phyloP scores from a whole-genome alignment of 2,113 vertebrate species.

The Dasyurus viverrinus region DNA sequence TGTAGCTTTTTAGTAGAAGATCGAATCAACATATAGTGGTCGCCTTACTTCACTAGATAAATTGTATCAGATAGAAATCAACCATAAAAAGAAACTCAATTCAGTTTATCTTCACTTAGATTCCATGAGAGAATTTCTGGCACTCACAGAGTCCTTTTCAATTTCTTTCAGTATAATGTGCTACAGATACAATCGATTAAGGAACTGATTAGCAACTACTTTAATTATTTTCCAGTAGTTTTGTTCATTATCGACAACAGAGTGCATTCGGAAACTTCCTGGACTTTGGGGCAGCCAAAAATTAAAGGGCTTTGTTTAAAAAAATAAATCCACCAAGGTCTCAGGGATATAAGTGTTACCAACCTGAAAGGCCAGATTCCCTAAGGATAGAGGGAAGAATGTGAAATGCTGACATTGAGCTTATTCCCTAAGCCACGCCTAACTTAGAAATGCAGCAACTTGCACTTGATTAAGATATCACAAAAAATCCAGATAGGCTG shows the following conservation, averaged over 20 bases:
- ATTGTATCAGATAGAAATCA: constrained; percentile 69
- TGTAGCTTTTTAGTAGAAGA: constrained; percentile 4
- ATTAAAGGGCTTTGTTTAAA: constrained; percentile 17
- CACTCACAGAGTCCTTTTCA: constrained; percentile 60
- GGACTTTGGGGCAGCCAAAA: constrained; percentile 34
- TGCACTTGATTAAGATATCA: constrained; percentile 45
- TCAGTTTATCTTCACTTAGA: constrained; percentile 74
- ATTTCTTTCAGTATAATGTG: constrained; percentile 67
- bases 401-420: constrained; percentile 42
- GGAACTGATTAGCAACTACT: constrained; percentile 71
- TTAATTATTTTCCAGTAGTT: constrained; percentile 71
- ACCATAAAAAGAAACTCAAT: constrained; percentile 66
- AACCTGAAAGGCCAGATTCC: not conserved
- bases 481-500: constrained; percentile 9
- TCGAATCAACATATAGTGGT: constrained; percentile 30
- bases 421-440: constrained; percentile 33
- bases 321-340: not conserved
- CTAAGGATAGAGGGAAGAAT: constrained; percentile 20
- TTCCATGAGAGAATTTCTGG: constrained; percentile 61
- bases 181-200: constrained; percentile 69
- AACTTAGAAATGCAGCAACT: constrained; percentile 33
- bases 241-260: constrained; percentile 52
- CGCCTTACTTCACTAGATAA: constrained; percentile 47
- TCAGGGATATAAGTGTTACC: not conserved
- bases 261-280: constrained; percentile 44